Conservation (phyloP, 2,797 vertebrate genomes). For the Salarias fasciatus region DNA sequence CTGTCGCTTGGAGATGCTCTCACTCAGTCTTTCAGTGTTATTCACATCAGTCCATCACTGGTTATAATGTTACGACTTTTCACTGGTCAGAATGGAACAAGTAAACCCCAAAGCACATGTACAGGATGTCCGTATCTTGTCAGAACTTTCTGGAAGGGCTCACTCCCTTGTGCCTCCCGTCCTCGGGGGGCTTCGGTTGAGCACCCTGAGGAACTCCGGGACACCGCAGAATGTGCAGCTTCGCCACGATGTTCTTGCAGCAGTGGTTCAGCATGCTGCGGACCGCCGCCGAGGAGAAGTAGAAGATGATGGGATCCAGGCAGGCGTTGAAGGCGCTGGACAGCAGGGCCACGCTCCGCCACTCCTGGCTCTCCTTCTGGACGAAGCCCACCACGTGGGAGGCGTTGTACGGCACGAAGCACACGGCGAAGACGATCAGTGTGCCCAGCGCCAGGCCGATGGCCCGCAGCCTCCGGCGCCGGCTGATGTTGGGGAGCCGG, state of each 20-base stretch:
- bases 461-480: conserved; percentile 79
- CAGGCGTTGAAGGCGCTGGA: conserved; percentile 89
- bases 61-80: too few species aligned
- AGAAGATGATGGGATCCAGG: conserved; percentile 90
- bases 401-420: conserved; percentile 87
- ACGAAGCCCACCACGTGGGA: conserved; percentile 88
- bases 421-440: conserved; percentile 85
- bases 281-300: conserved; percentile 87
- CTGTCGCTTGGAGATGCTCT: too few species aligned
- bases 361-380: conserved; percentile 62
- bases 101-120: too few species aligned
- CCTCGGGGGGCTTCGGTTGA: conserved; percentile 10
- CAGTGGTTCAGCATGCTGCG: conserved; percentile 79
- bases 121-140: too few species aligned
- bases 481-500: conserved; percentile 78
- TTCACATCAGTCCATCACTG: too few species aligned
- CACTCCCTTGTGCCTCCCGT: conserved; percentile 31
- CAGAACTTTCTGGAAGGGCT: too few species aligned
- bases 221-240: conserved; percentile 66
- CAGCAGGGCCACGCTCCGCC: conserved; percentile 83
- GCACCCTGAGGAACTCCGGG: neutral
- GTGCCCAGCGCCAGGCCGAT: conserved; percentile 86
- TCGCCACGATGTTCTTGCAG: conserved; percentile 55
- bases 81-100: too few species aligned
- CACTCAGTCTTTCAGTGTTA: too few species aligned